Base-by-base conservation (phyloP, 2,888 invertebrate genomes). In the Spisula subtruncata region DNA sequence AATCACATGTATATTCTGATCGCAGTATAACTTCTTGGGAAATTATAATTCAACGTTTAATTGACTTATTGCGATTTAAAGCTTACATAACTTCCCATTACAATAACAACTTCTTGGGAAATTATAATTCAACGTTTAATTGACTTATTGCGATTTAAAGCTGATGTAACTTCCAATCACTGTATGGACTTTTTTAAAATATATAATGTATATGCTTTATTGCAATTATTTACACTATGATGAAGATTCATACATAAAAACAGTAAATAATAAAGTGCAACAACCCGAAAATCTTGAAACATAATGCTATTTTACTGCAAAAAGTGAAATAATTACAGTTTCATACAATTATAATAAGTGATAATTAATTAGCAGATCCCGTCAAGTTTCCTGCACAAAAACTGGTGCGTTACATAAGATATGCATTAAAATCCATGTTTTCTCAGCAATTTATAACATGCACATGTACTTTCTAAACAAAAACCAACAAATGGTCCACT, bases 401-500 rank as follows among this genome's bases (percentile, higher is more conserved):
- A 75, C n/a, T 18, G 4, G 75, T 25, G 25, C n/a, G 32, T 75
- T n/a, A 75, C 75, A 75, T 75, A 0, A 75, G 32, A 75, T 75
- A 75, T 75, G 75, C 75, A 75, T 75, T 75, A 75, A 35, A 35
- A 75, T 75, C 75, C 75, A 75, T 14, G 16, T 75, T 32, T 75
- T 35, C 75, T 1, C 75, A 75, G 75, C 35, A 75, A 35, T 75
- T 35, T 32, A 18, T 75, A 75, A 16, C 35, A 75, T 16, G 29
- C 75, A 75, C 35, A 35, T 75, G 75, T 35, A 35, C 35, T 75
- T 75, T 32, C 32, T 16, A 14, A 20, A 18, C 75, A 75, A 75
- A 75, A 75, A 75, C 75, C 12, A 16, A 75, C 75, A 32, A 75
- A 75, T 35, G 35, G 35, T 16, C 75, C 35, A 4, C 75, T 75